Base-by-base conservation (phyloP, 1,140 invertebrate genomes). In the Radopholus similis region DNA sequence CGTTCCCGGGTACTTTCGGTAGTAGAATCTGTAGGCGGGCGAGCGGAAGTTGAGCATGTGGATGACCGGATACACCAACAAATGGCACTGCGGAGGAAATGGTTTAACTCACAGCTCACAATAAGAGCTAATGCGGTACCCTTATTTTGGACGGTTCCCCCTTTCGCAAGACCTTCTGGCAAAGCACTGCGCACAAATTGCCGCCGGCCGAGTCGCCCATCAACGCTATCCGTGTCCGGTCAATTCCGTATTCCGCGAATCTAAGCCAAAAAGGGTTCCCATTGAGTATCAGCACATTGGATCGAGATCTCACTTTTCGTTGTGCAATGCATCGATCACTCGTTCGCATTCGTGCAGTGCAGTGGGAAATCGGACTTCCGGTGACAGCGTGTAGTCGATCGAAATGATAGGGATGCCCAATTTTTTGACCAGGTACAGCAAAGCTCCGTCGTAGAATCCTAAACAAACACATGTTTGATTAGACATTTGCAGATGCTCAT, bases 351-450 rank as follows among this genome's bases (percentile, higher is more conserved):
- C 71, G 9, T 68, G 34, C n/a, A 82, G 54, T 9, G 77, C 80
- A 11, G 70, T 57, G n/a, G 79, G 79, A 53, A 73, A 80, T 47
- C 68, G 68, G 15, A 70, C 74, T 53, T 80, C 77, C 8, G 77
- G 77, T 11, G 77, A 77, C n/a, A 80, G 77, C 13, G 70, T 54
- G 44, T 79, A 79, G 54, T 79, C 77, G 55, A 79, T 76, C 2
- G 79, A 80, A 49, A 82, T 40, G 28, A 76, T 64, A 8, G 77
- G 54, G n/a, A 64, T 54, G 13, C 77, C 77, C 4, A 72, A 47
- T 57, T 70, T 28, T 38, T 40, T 38, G 38, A 74, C 68, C 15
- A 78, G 55, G 5, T 58, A 47, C n/a, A 70, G 68, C 21, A 78
- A 47, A 6, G 76, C 60, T 1, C 54, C 66, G 35, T 81, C 79